These are phyloP conservation scores for Helobdella robusta DNA, from an alignment of 2,888 invertebrate species.

Conservation along the genomic window DNA sequence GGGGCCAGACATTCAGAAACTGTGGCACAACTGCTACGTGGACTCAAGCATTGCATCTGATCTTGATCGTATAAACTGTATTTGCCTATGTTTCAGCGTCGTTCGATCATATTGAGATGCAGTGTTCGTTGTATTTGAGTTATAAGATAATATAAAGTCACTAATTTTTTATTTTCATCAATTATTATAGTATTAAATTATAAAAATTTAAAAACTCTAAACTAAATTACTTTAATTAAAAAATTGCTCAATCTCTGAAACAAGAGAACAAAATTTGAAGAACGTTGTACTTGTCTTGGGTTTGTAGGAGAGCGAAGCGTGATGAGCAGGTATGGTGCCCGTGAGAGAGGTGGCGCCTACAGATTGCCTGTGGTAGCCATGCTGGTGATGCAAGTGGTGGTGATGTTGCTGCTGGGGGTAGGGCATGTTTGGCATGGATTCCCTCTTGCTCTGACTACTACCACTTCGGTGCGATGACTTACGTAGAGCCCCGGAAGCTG, in stretches of 20 bases:
- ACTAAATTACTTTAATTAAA: too few relatives aligned
- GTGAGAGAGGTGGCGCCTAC: neutral
- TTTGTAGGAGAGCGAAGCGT: constrained; percentile 9
- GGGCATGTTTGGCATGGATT: constrained; percentile 21
- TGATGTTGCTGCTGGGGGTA: neutral
- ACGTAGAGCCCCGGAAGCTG: neutral
- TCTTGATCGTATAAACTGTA: constrained; percentile 2
- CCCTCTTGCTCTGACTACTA: constrained; percentile 15
- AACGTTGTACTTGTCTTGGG: neutral
- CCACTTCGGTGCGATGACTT: neutral
- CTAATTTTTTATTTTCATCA: neutral
- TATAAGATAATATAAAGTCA: too few relatives aligned
- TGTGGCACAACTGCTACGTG: constrained; percentile 55
- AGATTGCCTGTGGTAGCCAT: constrained; percentile 8
- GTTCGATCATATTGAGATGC: neutral
- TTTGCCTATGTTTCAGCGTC: neutral
- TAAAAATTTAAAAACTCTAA: neutral
- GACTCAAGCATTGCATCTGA: too few relatives aligned
- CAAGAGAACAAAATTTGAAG: neutral
- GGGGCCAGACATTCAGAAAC: constrained; percentile 46
- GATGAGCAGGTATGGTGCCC: too few relatives aligned
- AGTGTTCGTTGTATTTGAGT: too few relatives aligned
- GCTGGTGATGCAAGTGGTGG: neutral
- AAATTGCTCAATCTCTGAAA: too few relatives aligned
- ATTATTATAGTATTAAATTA: neutral